Evolutionary conservation across 2,113 vertebrate species (phyloP), one percentile per base, ranked within the genome.

Genomic region (Etheostoma spectabile): DNA sequence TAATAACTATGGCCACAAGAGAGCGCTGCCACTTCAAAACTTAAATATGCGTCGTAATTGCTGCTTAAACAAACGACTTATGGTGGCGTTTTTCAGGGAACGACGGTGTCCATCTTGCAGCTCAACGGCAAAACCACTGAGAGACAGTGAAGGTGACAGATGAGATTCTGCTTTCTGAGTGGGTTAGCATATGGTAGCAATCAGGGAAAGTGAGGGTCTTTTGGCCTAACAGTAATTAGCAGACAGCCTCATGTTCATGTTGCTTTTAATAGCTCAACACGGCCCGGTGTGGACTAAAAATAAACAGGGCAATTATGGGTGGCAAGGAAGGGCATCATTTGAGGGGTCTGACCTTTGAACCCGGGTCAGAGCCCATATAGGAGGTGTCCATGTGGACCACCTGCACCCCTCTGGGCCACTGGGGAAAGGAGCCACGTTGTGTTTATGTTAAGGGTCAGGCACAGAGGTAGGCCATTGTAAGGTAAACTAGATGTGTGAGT

Each of bases 231-330:
- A 93, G 92, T 95, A 96, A 96, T 96, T 97, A 97, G 96, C 94
- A 94, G 87, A 91, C 89, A 81, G 92, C 94, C 93, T 95, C 96
- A 89, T 93, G 93, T 95, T 93, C 95, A 93, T 87, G 89, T 96
- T 97, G 95, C 95, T 96, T 96, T 96, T 97, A 97, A 97, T 95
- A 97, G 96, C 94, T 84, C 92, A 88, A 90, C 96, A 95, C 94
- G 89, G 95, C 89, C 79, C 87, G 92, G 94, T 92, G 93, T 93
- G 92, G 94, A 95, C 95, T 96, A 96, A 95, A 96, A 95, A 96
- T 96, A 96, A 96, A 95, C 91, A 94, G 79, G 88, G 80, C 93
- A 95, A 95, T 95, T 95, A 93, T 91, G 88, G 91, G 88, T 80
- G 66, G 92, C 82, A 75, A 94, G 91, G 92, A 93, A 91, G 92